phyloP scores from a whole-genome alignment of 2,797 vertebrate species.

The Muraenolepis orangiensis region DNA sequence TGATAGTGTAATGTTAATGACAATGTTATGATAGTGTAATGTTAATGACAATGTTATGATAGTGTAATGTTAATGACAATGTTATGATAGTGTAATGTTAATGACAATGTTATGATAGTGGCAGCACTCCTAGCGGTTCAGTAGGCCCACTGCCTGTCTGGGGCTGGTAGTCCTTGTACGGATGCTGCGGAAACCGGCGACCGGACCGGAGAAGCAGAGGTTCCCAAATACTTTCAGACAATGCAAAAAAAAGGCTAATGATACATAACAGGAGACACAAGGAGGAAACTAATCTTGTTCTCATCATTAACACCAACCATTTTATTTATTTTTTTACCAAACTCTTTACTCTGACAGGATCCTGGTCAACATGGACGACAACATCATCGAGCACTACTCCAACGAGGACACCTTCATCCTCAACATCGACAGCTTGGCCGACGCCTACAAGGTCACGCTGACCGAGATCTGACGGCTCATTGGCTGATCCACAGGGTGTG shows the following conservation, averaged over 20 bases:
- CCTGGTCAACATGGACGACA: constrained; percentile 98
- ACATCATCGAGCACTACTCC: constrained; percentile 97
- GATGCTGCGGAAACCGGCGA: no score
- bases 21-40: no score
- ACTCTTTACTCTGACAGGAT: constrained; percentile 74
- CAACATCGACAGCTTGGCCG: constrained; percentile 85
- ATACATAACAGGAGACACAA: background rate
- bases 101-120: no score
- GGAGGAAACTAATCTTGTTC: no score
- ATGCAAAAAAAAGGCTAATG: background rate
- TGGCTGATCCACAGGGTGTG: background rate
- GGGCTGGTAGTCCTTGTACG: no score
- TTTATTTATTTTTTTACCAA: background rate
- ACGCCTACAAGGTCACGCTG: constrained; percentile 91
- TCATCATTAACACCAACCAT: background rate
- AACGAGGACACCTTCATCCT: constrained; percentile 98
- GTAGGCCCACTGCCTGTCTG: no score
- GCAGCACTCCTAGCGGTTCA: no score
- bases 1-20: no score
- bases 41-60: no score
- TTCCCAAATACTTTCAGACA: background rate
- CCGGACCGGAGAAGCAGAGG: no score
- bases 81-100: no score
- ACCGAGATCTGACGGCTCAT: constrained; percentile 81
- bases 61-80: no score